These are phyloP conservation scores for Aricia artaxerxes DNA, from an alignment of 2,888 invertebrate species.

Conservation along the genomic window DNA sequence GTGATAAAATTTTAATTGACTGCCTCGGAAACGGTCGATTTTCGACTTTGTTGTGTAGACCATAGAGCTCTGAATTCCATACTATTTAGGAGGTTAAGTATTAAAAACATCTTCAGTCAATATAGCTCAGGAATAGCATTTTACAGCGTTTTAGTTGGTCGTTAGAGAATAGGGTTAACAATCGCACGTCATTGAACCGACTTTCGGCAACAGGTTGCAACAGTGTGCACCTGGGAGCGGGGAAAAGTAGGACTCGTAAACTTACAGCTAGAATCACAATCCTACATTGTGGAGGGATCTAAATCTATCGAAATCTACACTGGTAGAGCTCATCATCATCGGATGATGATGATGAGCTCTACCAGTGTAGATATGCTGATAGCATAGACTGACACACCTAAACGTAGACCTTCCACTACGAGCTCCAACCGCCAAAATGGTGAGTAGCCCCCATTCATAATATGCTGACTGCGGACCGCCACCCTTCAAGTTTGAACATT, in stretches of 20 bases:
- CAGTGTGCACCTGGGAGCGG: neutral
- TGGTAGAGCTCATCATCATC: no score
- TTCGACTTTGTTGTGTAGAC: neutral
- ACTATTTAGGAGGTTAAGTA: neutral
- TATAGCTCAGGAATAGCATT: conserved; percentile 3
- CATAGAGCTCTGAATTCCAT: neutral
- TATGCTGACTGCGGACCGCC: neutral
- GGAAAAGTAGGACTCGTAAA: neutral
- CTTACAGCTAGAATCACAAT: neutral
- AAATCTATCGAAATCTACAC: no score
- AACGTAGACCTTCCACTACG: no score
- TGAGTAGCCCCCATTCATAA: no score
- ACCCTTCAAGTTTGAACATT: neutral
- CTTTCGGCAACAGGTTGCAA: neutral
- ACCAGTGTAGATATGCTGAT: no score
- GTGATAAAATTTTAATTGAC: conserved; percentile 22
- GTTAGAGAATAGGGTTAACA: conserved; percentile 7
- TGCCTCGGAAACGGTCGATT: neutral
- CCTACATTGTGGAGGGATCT: neutral
- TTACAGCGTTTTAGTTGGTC: conserved; percentile 16
- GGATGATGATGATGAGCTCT: no score
- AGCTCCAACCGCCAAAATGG: no score
- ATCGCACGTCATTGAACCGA: neutral
- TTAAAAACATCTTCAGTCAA: conserved; percentile 10
- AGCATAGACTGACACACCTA: no score